These are phyloP conservation scores for Amia ocellicauda DNA, from an alignment of 2,113 vertebrate genomes.

Conservation along the genomic window DNA sequence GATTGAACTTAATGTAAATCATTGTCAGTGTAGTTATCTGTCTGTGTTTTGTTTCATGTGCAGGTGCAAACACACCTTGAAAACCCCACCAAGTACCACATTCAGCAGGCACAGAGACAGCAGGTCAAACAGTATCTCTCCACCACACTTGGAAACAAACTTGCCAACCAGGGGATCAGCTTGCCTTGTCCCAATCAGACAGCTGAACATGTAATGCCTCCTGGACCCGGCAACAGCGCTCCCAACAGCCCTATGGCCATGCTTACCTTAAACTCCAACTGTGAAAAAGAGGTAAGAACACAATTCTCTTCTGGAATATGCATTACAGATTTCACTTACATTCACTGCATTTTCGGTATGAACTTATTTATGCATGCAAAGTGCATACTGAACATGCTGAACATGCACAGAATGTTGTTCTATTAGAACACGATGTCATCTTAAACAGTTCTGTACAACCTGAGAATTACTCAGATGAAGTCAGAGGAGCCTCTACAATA, in stretches of 20 bases:
- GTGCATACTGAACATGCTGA: too few species aligned
- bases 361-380: too few species aligned
- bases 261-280: conserved; percentile 90
- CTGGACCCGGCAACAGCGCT: conserved; percentile 91
- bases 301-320: too few species aligned
- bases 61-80: conserved; percentile 96
- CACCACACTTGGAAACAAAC: conserved; percentile 87
- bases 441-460: too few species aligned
- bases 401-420: too few species aligned
- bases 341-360: too few species aligned
- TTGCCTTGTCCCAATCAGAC: conserved; percentile 89
- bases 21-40: too few species aligned
- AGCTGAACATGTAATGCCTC: conserved; percentile 89
- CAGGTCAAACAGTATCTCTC: conserved; percentile 98
- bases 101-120: conserved; percentile 92
- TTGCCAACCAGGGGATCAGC: conserved; percentile 86
- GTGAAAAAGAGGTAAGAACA: conserved; percentile 80
- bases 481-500: too few species aligned
- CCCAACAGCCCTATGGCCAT: conserved; percentile 99
- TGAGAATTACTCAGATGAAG: too few species aligned
- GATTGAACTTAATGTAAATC: too few species aligned
- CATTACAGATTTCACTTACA: too few species aligned
- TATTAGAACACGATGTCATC: too few species aligned
- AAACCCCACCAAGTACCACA: conserved; percentile 92
- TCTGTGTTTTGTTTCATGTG: neutral